phyloP scores from a whole-genome alignment of 2,113 vertebrate genomes.

The Noturus placidus region DNA sequence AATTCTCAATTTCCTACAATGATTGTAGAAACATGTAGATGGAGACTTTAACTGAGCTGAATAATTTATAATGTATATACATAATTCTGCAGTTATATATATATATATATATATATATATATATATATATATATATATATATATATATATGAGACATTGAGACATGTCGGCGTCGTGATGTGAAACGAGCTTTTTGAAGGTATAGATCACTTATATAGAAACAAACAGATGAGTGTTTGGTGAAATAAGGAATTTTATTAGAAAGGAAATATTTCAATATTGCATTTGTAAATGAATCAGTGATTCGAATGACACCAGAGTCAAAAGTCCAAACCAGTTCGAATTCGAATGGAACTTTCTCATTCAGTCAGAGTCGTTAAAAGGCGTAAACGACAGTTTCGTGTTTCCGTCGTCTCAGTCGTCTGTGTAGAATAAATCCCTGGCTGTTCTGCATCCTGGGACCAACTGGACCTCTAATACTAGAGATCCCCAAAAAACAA shows the following conservation, averaged over 20 bases:
- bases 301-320: conserved; percentile 65
- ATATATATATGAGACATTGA: too few relatives aligned
- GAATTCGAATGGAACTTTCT: conserved; percentile 64
- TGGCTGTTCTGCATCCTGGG: background rate
- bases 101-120: too few relatives aligned
- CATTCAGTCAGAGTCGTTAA: conserved; percentile 66
- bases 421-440: background rate
- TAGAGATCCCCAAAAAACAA: background rate
- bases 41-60: too few relatives aligned
- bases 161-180: too few relatives aligned
- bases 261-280: conserved; percentile 76
- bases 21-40: too few relatives aligned
- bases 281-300: conserved; percentile 74
- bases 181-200: background rate
- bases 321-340: conserved; percentile 58
- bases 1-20: too few relatives aligned
- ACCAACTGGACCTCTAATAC: background rate
- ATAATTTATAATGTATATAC: background rate
- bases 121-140: too few relatives aligned
- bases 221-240: conserved; percentile 38
- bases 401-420: background rate
- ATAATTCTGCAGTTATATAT: too few relatives aligned
- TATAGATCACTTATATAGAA: conserved; percentile 4
- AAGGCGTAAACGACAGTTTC: conserved; percentile 9
- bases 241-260: conserved; percentile 79